Base-by-base conservation (phyloP, 2,888 invertebrate genomes). In the Cephus runcator region DNA sequence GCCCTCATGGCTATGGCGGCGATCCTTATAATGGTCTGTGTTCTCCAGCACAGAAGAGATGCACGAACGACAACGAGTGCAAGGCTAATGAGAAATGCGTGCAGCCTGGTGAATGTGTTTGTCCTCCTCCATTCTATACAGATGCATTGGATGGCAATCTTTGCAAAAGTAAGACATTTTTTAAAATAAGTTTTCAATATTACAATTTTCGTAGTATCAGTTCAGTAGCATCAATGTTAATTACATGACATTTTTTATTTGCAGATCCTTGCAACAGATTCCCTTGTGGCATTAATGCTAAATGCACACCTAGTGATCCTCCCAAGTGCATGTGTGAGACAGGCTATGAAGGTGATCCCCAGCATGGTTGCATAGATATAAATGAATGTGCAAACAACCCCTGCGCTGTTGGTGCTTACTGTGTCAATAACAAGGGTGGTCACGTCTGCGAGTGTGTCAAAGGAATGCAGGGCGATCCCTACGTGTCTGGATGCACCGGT, bases 71-170 rank as follows among this genome's bases (percentile, higher is more conserved):
- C 88, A 94, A 94, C 78, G 97, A 98, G 89, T 98, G 98, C 89
- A 94, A 95, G 77, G 91, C 95, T 0, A 98, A 98, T 89, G 97
- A 98, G 92, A 96, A 96, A 91, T 98, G 98, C 90, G 95, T 97
- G 35, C 96, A 98, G 90, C 97, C 97, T 1, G 98, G 98, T 1
- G 96, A 97, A 92, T 98, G 98, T 88, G 94, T 97, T 31, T 98
- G 98, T 88, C 97, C 97, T 36, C 97, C 97, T 31, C 98, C 98
- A 0, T 98, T 95, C 92, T 97, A 97, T 91, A 94, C 96, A 40
- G 98, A 98, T 89, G 94, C 95, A 12, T 93, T 94, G 33, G 97
- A 97, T 88, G 95, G 95, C 68, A 96, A 97, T 89, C 95, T 96
- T 89, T 98, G 98, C 90, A 97, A 97, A 92, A 98, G 96, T 93